Evolutionary conservation across 2,113 vertebrate species (phyloP).

Genomic region (Ceyx melanurus): DNA sequence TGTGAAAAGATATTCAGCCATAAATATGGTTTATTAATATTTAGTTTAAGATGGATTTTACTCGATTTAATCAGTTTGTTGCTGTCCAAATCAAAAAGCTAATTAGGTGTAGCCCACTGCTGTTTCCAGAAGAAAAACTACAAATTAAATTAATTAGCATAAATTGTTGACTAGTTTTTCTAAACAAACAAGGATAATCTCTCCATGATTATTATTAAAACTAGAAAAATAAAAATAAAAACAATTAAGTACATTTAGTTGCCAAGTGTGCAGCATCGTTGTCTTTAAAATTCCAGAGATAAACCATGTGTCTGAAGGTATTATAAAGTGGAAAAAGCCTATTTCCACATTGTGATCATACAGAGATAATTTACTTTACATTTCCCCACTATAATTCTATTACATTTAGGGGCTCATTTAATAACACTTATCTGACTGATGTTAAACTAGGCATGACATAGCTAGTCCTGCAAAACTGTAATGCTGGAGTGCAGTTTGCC

Average conservation of each 20-base stretch:
- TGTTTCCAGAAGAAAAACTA: not conserved
- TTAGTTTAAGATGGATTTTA: not conserved
- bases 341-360: conserved; percentile 6
- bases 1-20: not conserved
- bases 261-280: not conserved
- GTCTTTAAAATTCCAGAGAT: not conserved
- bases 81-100: not conserved
- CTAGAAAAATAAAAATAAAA: not conserved
- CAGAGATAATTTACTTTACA: conserved; percentile 36
- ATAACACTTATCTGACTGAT: conserved; percentile 58
- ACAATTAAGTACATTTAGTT: not conserved
- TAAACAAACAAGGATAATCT: not conserved
- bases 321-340: not conserved
- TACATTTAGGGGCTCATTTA: conserved; percentile 53
- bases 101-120: not conserved
- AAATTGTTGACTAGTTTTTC: not conserved
- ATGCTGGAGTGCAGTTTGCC: not conserved
- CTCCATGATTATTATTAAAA: not conserved
- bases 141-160: conserved; percentile 1
- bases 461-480: not conserved
- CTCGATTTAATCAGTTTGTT: not conserved
- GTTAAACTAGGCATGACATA: conserved; percentile 55
- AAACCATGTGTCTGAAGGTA: not conserved
- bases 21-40: not conserved
- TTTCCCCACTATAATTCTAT: conserved; percentile 32